phyloP scores from a whole-genome alignment of 2,888 invertebrate species.

The Hypsopygia costalis region DNA sequence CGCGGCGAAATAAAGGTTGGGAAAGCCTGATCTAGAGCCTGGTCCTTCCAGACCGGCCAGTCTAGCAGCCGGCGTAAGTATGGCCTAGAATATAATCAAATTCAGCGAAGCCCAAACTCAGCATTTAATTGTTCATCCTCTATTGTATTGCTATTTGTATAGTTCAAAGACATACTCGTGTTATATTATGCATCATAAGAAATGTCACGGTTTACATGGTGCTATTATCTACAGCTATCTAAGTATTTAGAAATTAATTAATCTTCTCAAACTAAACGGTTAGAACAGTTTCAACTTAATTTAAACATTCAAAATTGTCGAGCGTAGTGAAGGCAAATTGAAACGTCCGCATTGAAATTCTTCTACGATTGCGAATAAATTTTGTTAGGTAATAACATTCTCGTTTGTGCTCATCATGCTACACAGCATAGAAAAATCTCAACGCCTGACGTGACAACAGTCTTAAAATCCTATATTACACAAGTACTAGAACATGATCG shows the following conservation, averaged over 20 bases:
- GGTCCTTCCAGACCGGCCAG: no score
- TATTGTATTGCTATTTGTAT: slow-evolving; percentile 28
- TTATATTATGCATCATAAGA: slow-evolving; percentile 43
- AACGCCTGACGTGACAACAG: slow-evolving; percentile 29
- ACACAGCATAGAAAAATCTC: slow-evolving; percentile 22
- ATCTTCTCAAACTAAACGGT: slow-evolving; percentile 5
- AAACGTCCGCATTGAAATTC: slow-evolving; percentile 20
- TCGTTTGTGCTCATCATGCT: slow-evolving; percentile 31
- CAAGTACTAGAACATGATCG: slow-evolving; percentile 51
- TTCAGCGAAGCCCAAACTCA: slow-evolving; percentile 40
- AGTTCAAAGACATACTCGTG: slow-evolving; percentile 18
- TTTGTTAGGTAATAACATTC: slow-evolving; percentile 11
- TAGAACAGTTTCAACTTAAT: slow-evolving; percentile 17
- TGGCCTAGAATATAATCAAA: slow-evolving; percentile 34
- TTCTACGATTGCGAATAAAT: slow-evolving; percentile 21
- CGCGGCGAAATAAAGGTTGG: no score
- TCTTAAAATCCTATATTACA: slow-evolving; percentile 50
- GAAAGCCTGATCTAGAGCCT: no score
- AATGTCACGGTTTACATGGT: slow-evolving; percentile 16
- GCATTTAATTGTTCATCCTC: slow-evolving; percentile 24
- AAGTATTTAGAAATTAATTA: background rate
- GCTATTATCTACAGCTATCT: slow-evolving; percentile 3
- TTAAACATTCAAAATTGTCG: slow-evolving; percentile 25
- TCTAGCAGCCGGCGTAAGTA: slow-evolving; percentile 33
- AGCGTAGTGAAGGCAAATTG: slow-evolving; percentile 34